Evolutionary conservation across 2,797 vertebrate genomes (phyloP), one percentile per base, ranked within the genome.

Genomic region (Lophius americanus): DNA sequence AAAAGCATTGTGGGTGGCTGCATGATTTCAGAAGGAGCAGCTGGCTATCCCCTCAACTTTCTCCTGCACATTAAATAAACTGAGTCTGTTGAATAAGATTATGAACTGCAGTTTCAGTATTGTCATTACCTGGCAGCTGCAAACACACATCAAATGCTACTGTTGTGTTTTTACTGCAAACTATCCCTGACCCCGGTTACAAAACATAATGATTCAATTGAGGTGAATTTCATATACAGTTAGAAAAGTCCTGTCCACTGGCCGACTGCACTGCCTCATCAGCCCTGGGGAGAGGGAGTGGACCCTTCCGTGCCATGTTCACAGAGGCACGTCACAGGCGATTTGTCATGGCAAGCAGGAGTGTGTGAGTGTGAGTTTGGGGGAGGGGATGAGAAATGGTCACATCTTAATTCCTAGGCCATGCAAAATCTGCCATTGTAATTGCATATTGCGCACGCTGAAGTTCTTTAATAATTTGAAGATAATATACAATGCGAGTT

Each of bases 261-360:
- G 32, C 44, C 58, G 64, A 60, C 54, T 56, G 14, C 38, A 13
- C 62, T 55, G 70, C 73, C 63, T 60, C 52, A 50, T 79, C 78
- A 52, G 78, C 80, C 73, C 76, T 57, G 51, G 60, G 80, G 79
- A 85, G 78, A 74, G 79, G 87, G 77, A 76, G 85, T 77, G 86
- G 87, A 86, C 75, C 86, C 80, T 93, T 93, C 36, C 91, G 91
- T 93, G 93, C 89, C 82, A 84, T 80, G 84, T 85, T 88, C 87
- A 79, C 84, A 76, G 80, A 88, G 90, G 65, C 90, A 90, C 41
- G 89, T 93, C 93, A 92, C 84, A 91, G 87, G 73, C 86, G 79
- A 92, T 93, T 90, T 93, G 88, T 93, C 92, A 93, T 77, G 43
- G 78, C 79, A 63, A 49, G 78, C 57, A 60, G 81, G 85, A 75